These are phyloP conservation scores for Pseudomyrmex flavicornis DNA, from an alignment of 1,140 invertebrate genomes.

Conservation along the genomic window DNA sequence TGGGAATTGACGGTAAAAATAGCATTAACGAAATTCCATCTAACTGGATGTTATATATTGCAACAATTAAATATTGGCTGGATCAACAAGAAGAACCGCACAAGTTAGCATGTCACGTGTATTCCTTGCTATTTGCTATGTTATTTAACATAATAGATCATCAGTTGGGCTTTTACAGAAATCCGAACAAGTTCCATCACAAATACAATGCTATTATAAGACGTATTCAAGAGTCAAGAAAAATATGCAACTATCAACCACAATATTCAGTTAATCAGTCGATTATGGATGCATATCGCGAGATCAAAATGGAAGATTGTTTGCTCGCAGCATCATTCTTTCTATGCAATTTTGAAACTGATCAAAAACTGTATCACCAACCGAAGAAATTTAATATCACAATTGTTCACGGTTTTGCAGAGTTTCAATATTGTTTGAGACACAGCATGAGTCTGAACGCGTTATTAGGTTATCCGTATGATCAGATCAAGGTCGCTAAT, in stretches of 20 bases:
- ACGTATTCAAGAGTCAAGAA: constrained; percentile 22
- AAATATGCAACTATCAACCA: constrained; percentile 29
- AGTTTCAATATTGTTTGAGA: constrained; percentile 89
- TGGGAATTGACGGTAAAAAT: constrained; percentile 79
- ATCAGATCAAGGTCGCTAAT: constrained; percentile 85
- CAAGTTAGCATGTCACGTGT: constrained; percentile 85
- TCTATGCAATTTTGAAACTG: constrained; percentile 88
- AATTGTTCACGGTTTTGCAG: constrained; percentile 89
- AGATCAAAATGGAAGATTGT: constrained; percentile 86
- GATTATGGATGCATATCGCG: constrained; percentile 67
- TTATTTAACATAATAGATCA: constrained; percentile 87
- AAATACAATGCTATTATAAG: constrained; percentile 63
- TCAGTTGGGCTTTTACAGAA: constrained; percentile 82
- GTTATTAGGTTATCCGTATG: constrained; percentile 87
- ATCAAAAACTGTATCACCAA: constrained; percentile 86
- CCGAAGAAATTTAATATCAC: constrained; percentile 87
- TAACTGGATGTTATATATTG: constrained; percentile 88
- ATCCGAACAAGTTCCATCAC: constrained; percentile 66
- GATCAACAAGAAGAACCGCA: constrained; percentile 82
- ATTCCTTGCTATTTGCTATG: constrained; percentile 87
- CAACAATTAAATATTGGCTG: constrained; percentile 89
- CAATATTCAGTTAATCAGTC: constrained; percentile 32
- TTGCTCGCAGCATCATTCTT: constrained; percentile 87
- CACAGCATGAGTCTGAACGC: constrained; percentile 88
- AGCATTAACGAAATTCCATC: constrained; percentile 85